Conservation (phyloP, 2,797 vertebrate species). For the Cyprinella venusta region DNA sequence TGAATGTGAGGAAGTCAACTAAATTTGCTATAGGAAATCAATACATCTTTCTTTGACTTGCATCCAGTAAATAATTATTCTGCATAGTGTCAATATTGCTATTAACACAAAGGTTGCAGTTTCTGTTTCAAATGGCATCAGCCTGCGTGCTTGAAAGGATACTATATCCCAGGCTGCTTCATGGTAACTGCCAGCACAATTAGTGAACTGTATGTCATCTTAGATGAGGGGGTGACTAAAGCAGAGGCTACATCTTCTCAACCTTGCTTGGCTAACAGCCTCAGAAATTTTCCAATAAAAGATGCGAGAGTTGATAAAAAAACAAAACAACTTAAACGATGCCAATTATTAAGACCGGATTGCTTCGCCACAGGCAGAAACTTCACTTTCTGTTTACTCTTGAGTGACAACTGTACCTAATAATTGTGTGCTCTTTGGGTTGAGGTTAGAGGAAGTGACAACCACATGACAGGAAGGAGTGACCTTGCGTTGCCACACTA, state of each 20-base stretch:
- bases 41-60: background rate
- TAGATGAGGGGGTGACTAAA: constrained; percentile 6
- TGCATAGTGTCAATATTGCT: background rate
- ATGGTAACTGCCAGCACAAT: background rate
- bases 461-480: constrained; percentile 59
- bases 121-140: constrained; percentile 1
- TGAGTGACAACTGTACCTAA: constrained; percentile 19
- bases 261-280: background rate
- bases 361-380: background rate
- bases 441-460: constrained; percentile 50
- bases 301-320: background rate
- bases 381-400: constrained; percentile 44
- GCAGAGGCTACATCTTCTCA: background rate
- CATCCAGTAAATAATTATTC: background rate
- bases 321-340: background rate
- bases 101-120: background rate
- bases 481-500: constrained; percentile 16
- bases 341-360: background rate
- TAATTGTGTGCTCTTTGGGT: constrained; percentile 1
- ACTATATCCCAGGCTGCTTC: background rate
- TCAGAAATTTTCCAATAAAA: constrained; percentile 23
- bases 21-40: background rate
- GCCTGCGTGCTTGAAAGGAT: background rate
- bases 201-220: constrained; percentile 30
- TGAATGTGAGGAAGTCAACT: background rate